Percentiles rank a stretch among this genome's conserved stretches.
Conservation (phyloP, 2,113 vertebrate species). For the Sinocyclocheilus maitianheensis region DNA sequence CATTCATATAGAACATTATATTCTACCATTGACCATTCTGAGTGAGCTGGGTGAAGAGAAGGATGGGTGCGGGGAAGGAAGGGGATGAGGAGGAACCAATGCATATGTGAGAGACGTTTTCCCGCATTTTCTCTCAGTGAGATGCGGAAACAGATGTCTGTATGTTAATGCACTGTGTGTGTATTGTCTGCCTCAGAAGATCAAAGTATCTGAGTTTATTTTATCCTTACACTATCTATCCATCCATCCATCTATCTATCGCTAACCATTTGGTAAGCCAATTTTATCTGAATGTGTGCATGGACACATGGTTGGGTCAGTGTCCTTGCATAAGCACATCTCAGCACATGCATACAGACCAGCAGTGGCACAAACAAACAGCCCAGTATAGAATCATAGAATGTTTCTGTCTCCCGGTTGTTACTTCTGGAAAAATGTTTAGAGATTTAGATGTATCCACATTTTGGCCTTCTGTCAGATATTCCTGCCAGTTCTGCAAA, state of each 20-base stretch:
- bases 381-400: slow-evolving; percentile 1
- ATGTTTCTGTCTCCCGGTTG: neutral
- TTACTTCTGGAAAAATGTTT: slow-evolving; percentile 25
- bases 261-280: neutral
- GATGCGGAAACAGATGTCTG: too few species aligned
- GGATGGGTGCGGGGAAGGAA: too few species aligned
- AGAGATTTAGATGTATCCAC: slow-evolving; percentile 9
- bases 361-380: neutral
- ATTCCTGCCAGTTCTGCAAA: slow-evolving; percentile 7
- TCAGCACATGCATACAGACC: neutral
- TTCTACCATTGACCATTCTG: too few species aligned
- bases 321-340: neutral
- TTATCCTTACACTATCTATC: too few species aligned
- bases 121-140: too few species aligned
- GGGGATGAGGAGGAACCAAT: too few species aligned
- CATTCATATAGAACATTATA: too few species aligned
- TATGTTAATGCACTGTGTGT: too few species aligned
- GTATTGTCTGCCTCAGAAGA: too few species aligned
- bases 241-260: neutral
- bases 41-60: too few species aligned
- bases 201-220: too few species aligned
- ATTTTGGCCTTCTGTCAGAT: slow-evolving; percentile 11
- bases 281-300: neutral
- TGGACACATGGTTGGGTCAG: neutral
- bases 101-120: too few species aligned